Base-by-base conservation (phyloP, 92 coral and sea anemone species). In the Micromussa lordhowensis region DNA sequence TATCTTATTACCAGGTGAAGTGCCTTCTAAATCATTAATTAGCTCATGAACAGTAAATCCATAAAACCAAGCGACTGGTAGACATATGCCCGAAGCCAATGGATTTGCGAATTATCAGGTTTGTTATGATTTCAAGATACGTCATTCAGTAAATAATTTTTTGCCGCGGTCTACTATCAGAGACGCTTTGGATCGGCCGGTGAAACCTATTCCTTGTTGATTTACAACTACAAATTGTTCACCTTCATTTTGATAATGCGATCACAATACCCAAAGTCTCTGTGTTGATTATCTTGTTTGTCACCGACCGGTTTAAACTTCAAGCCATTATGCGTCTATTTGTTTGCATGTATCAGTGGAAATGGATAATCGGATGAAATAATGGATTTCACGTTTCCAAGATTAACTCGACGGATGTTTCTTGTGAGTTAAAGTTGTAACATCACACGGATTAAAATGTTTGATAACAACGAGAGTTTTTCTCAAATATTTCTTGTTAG, bases 401-500 rank as follows among this genome's bases (percentile, higher is more conserved):
- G 49, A 55, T 31, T 49, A 44, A 22, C 26, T n/a, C 38, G 26
- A 2, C 4, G 19, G 29, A 36, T 35, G 24, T 68, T 82, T 68
- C 59, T 40, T 18, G 14, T 9, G 54, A 31, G 22, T 68, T 24
- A 14, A 32, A 57, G 72, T 66, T 40, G 81, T 38, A 49, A 51
- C 70, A 32, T 71, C 21, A 16, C 28, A 26, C 64, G 85, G 84
- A 84, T 83, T 68, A 81, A 7, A 30, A 85, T 89, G 86, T 90
- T 85, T 79, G 71, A 86, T 79, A 88, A 85, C 83, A 85, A 86
- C 69, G 82, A 24, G 84, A 85, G 80, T 64, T 68, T 86, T 90
- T 58, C 72, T 88, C 92, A 93, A 91, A 93, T 91, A 93, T 93
- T 93, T 93, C 94, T 88, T 84, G 84, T 93, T 64, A 90, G 79